Base-by-base conservation (phyloP, 1,140 invertebrate species). In the Diabrotica virgifera region DNA sequence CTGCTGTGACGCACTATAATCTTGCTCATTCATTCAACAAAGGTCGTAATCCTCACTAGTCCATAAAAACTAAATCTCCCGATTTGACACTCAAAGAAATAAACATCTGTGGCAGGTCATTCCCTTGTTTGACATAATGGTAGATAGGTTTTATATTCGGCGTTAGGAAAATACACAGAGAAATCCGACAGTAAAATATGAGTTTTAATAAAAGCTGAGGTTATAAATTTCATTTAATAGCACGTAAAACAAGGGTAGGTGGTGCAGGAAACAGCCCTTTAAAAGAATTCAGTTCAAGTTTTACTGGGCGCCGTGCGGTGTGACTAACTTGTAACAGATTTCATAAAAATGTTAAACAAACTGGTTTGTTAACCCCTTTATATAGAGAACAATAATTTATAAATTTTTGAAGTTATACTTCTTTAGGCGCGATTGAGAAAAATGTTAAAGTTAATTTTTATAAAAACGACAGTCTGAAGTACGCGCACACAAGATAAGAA, bases 161-260 rank as follows among this genome's bases (percentile, higher is more conserved):
- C 58, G 58, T 46, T 38, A 59, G 50, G 58, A 59, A 59, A 59
- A 37, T 54, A 9, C 12, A 54, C 36, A 53, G 60, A 52, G 51
- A 62, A 54, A 62, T 36, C 46, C 14, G 46, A 37, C 46, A 24
- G 36, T 62, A 62, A 62, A 53, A 62, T 62, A 62, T 62, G 60
- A 62, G 60, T 62, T 62, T 62, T 62, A 62, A 62, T 62, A 62
- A 62, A 62, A 62, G 60, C 46, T 38, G 60, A 53, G 37, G 14
- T 37, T 62, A 62, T 62, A 62, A 62, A 54, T 62, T 54, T 54
- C 10, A 14, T 38, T 53, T 62, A 62, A 62, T 62, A 62, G 51
- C 60, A 53, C 60, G 60, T 62, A 54, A 62, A 62, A 35, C 60
- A 62, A 53, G 51, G 60, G 52, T 62, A 62, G 60, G 52, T 54